Evolutionary conservation across 2,797 vertebrate species (phyloP).

Genomic region (Acanthurus tractus): DNA sequence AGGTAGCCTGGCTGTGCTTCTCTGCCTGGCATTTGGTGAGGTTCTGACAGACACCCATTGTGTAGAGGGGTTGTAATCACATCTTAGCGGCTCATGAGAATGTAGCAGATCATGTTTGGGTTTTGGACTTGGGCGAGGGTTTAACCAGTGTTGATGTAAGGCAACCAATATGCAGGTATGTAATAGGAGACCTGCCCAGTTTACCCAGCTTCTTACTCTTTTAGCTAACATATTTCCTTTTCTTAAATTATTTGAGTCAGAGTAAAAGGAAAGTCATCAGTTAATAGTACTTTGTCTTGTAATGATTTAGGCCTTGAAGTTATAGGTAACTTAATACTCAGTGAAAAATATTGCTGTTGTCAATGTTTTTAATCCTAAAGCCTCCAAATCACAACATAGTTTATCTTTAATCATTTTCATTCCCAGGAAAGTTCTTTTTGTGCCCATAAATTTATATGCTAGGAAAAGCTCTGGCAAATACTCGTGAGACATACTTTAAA

Average conservation of each 20-base stretch:
- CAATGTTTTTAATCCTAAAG: background rate
- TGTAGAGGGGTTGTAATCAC: constrained; percentile 57
- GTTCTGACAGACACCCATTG: constrained; percentile 78
- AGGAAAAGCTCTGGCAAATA: too few relatives aligned
- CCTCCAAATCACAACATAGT: background rate
- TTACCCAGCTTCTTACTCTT: background rate
- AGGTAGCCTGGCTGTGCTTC: constrained; percentile 54
- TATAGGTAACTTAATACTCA: background rate
- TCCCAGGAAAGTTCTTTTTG: background rate
- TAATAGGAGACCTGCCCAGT: background rate
- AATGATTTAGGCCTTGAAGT: background rate
- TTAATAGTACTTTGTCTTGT: background rate
- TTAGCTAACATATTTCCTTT: background rate
- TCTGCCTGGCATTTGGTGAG: constrained; percentile 55
- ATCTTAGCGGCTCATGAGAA: constrained; percentile 35
- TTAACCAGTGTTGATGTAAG: constrained; percentile 20
- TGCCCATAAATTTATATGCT: too few relatives aligned
- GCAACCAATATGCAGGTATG: constrained; percentile 14
- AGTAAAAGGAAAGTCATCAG: background rate
- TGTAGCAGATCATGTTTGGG: constrained; percentile 44
- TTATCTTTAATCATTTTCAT: background rate
- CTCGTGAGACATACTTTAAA: background rate
- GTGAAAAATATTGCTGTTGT: background rate
- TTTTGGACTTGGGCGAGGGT: constrained; percentile 17
- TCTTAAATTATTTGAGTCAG: background rate